Evolutionary conservation across 1,140 invertebrate genomes (phyloP).

Genomic region (Brachionus rubens): DNA sequence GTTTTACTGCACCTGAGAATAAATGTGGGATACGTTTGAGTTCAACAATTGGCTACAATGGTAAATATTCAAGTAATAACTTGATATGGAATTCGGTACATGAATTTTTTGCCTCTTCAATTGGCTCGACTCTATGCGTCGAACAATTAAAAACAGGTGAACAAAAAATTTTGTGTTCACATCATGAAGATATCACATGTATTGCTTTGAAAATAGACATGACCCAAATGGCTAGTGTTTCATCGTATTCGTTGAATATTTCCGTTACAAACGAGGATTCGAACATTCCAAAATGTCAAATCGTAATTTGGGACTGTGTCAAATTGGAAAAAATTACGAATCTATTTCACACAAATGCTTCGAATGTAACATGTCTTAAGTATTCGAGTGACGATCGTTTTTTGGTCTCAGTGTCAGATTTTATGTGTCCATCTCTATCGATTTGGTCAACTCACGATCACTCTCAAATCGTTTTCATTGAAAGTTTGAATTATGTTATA

Average conservation of each 20-base stretch:
- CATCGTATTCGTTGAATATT: background rate
- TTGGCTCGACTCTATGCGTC: slow-evolving; percentile 56
- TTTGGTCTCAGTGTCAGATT: slow-evolving; percentile 57
- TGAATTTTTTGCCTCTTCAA: slow-evolving; percentile 58
- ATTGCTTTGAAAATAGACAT: slow-evolving; percentile 57
- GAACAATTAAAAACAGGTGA: slow-evolving; percentile 56
- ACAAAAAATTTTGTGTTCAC: slow-evolving; percentile 55
- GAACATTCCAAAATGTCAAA: slow-evolving; percentile 18
- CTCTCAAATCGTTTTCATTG: slow-evolving; percentile 51
- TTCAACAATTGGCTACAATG: slow-evolving; percentile 59
- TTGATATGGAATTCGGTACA: slow-evolving; percentile 46
- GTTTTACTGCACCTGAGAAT: slow-evolving; percentile 58
- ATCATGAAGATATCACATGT: slow-evolving; percentile 57
- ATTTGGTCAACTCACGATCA: slow-evolving; percentile 56
- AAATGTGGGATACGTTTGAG: slow-evolving; percentile 56
- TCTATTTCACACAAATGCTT: slow-evolving; percentile 53
- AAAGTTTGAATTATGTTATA: slow-evolving; percentile 51
- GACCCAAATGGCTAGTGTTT: slow-evolving; percentile 15
- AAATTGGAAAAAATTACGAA: slow-evolving; percentile 29
- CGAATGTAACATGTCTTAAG: slow-evolving; percentile 53
- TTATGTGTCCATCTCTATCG: slow-evolving; percentile 52
- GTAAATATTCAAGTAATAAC: slow-evolving; percentile 49
- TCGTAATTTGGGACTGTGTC: slow-evolving; percentile 30
- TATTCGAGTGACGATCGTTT: slow-evolving; percentile 58
- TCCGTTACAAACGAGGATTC: background rate